A percentile compares a stretch with the other conserved stretches of the same genome.
Conservation (phyloP, 1,140 invertebrate species). For the Platyura marginata region DNA sequence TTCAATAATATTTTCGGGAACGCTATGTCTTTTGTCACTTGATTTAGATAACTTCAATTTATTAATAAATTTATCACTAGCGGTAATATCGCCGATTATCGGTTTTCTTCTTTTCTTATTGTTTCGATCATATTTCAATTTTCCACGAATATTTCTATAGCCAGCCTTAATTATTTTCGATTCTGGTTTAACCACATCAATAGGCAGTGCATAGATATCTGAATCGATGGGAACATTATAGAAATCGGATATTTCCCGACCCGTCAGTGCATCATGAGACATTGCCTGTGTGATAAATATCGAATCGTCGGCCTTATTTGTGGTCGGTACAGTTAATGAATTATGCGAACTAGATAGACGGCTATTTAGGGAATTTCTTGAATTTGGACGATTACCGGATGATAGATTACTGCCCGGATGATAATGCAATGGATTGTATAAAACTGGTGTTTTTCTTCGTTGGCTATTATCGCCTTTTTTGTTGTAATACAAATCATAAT, state of each 20-base stretch:
- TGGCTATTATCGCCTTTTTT: conserved; percentile 6
- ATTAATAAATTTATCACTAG: conserved; percentile 20
- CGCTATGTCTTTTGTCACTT: conserved; percentile 29
- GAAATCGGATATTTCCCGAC: conserved; percentile 54
- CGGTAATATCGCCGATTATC: conserved; percentile 22
- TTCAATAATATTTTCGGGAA: conserved; percentile 30
- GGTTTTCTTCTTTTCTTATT: conserved; percentile 3
- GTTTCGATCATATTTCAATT: conserved; percentile 3
- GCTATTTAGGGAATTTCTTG: conserved; percentile 50
- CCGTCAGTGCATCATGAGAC: conserved; percentile 52
- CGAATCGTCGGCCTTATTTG: conserved; percentile 55
- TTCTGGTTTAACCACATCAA: conserved; percentile 49
- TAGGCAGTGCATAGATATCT: conserved; percentile 68
- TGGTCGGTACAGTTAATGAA: conserved; percentile 47
- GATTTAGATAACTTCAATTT: neutral
- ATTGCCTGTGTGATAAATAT: conserved; percentile 72
- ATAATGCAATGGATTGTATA: conserved; percentile 16
- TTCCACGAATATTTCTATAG: neutral
- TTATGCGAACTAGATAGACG: conserved; percentile 64
- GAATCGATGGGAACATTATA: conserved; percentile 73
- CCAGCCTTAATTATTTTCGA: neutral
- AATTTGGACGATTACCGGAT: conserved; percentile 40
- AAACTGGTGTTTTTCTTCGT: conserved; percentile 4
- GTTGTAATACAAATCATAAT: conserved; percentile 21
- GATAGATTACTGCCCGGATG: conserved; percentile 33